Base-by-base conservation (phyloP, 2,113 vertebrate species). In the Trachemys scripta region DNA sequence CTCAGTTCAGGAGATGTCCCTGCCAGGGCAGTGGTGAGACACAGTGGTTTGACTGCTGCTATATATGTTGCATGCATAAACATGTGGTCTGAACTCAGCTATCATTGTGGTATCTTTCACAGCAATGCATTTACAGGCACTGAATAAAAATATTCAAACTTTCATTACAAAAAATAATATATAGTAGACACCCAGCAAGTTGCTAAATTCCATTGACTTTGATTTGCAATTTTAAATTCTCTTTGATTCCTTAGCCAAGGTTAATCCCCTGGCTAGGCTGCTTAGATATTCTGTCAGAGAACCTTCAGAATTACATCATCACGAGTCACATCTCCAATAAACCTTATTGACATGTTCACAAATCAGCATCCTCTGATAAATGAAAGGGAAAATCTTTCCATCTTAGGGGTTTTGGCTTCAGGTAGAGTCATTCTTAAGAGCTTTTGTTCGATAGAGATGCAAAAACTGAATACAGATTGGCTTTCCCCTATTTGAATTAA, bases 91-190 rank as follows among this genome's bases (percentile, higher is more conserved):
- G 54, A 31, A 24, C 25, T 35, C 2, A 6, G 11, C 24, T 69
- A 45, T 76, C 42, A 45, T 6, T 35, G 49, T 79, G 14, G 7
- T 80, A 4, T 57, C 57, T 7, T 10, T 7, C 4, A 2, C 57
- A 16, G 22, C 22, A 49, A 2, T 6, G 2, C 3, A 1, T 45
- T 45, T 4, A 0, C 1, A 1, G 51, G 3, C 51, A 0, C 8
- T 5, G 12, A 27, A 53, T 10, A 31, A 42, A 50, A 82, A 14
- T n/a, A 11, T 0, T 14, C 11, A 1, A 0, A 16, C n/a, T 38
- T 50, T 85, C 12, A 1, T 62, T 17, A 22, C 19, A 0, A 2
- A 10, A 50, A 50, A 79, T 1, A 19, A 2, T 4, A 1, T 1
- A 4, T 13, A 0, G 1, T 35, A 11, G 62, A 17, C 0, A 5